Percentiles rank a stretch among this genome's conserved stretches.
Conservation (phyloP, 2,888 invertebrate species). For the Agonopterix heracliana region DNA sequence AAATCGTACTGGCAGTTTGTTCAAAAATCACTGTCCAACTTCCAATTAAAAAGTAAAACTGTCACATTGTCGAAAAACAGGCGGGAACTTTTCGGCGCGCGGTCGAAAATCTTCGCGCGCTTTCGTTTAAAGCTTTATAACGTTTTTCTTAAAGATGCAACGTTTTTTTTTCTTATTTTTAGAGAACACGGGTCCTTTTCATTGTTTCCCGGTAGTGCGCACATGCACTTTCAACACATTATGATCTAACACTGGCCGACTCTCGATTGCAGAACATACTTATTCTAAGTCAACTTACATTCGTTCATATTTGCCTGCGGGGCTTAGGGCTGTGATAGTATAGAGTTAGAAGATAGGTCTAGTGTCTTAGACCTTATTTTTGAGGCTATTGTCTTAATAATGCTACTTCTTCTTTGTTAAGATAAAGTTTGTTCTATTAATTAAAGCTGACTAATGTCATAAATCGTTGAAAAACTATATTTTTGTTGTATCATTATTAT, state of each 20-base stretch:
- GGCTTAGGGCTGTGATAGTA: conserved; percentile 68
- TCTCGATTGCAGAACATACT: conserved; percentile 75
- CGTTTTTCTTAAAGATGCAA: not conserved
- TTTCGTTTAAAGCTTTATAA: not conserved
- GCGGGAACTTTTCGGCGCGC: conserved; percentile 13
- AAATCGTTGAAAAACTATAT: no score
- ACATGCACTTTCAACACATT: conserved; percentile 74
- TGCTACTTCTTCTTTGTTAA: no score
- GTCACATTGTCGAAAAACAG: conserved; percentile 18
- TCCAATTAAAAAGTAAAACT: conserved; percentile 14
- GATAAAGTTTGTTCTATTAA: no score
- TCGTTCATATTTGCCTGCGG: conserved; percentile 77
- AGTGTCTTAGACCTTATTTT: not conserved
- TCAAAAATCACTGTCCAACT: not conserved
- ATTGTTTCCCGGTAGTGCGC: conserved; percentile 63
- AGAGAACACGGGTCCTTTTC: conserved; percentile 45
- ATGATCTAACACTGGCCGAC: conserved; percentile 75
- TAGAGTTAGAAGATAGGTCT: conserved; percentile 19
- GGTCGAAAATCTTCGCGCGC: conserved; percentile 8
- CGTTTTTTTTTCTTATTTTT: conserved; percentile 22
- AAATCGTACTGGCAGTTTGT: not conserved
- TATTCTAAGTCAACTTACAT: conserved; percentile 77
- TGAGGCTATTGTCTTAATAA: not conserved
- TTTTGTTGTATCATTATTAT: no score
- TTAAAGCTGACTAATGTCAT: no score